phyloP scores from a whole-genome alignment of 2,113 vertebrate species.

The Alligator sinensis region DNA sequence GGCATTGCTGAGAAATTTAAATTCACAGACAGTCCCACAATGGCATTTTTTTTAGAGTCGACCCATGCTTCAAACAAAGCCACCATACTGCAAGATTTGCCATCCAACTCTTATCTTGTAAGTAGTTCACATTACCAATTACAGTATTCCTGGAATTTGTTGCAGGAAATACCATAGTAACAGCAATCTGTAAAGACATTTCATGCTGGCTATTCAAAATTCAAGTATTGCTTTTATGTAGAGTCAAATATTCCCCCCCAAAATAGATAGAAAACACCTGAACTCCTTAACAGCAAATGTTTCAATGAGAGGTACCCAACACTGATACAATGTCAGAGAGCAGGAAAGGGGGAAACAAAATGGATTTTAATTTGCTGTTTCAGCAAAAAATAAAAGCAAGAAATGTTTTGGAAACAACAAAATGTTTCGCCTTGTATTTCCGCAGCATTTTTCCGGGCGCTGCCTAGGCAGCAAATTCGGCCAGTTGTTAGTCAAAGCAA shows the following conservation, averaged over 20 bases:
- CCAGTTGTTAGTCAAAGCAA: too few relatives aligned
- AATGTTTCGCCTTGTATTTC: neutral
- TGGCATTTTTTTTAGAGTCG: neutral
- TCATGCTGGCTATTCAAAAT: neutral
- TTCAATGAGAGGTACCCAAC: neutral
- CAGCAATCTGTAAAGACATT: neutral
- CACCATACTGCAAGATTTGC: fast-evolving
- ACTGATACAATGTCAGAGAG: fast-evolving
- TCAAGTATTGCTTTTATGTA: fast-evolving
- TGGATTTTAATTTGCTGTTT: neutral
- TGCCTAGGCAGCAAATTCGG: too few relatives aligned
- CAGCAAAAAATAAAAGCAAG: neutral
- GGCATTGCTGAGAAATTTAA: neutral
- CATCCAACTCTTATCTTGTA: fast-evolving
- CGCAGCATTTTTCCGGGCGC: too few relatives aligned
- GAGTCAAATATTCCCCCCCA: fast-evolving
- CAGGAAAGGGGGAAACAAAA: neutral
- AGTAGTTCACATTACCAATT: neutral
- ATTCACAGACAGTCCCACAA: neutral
- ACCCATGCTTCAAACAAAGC: fast-evolving
- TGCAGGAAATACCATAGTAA: constrained; percentile 12
- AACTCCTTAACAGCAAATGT: neutral
- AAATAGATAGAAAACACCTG: fast-evolving
- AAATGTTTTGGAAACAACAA: neutral
- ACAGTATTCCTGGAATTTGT: neutral